Percentiles rank a stretch among this genome's conserved stretches.
Evolutionary conservation across 2,113 vertebrate genomes (phyloP).

Genomic region (Petaurus breviceps): DNA sequence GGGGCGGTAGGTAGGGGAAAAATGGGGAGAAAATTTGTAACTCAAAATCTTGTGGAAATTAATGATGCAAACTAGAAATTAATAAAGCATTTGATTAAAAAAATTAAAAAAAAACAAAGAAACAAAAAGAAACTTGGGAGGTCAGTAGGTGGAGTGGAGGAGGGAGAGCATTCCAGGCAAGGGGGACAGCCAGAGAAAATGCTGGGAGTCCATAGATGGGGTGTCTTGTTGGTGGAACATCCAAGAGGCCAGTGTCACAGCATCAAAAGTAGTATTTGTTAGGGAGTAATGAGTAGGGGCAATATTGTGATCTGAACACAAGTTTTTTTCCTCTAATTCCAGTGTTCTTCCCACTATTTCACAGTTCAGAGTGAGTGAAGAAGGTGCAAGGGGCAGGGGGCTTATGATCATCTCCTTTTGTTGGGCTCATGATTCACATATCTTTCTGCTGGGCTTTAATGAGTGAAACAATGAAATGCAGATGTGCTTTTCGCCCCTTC

Average conservation of each 20-base stretch:
- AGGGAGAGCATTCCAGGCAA: background rate
- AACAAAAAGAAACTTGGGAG: background rate
- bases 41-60: too few species aligned
- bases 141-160: background rate
- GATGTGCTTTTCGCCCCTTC: background rate
- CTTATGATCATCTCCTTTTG: background rate
- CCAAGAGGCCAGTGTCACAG: background rate
- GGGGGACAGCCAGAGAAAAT: background rate
- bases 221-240: background rate
- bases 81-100: too few species aligned
- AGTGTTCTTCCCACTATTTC: background rate
- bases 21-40: too few species aligned
- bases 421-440: constrained; percentile 30
- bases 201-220: background rate
- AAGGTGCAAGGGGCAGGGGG: background rate
- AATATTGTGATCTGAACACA: background rate
- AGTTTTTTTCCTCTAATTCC: background rate
- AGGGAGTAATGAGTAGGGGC: background rate
- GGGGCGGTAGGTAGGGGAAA: too few species aligned
- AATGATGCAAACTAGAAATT: too few species aligned
- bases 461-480: constrained; percentile 59
- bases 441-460: constrained; percentile 11
- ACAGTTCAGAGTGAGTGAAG: background rate
- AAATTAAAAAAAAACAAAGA: too few species aligned
- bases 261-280: background rate